Conservation (phyloP, 92 coral and sea anemone genomes). For the Porites rus region DNA sequence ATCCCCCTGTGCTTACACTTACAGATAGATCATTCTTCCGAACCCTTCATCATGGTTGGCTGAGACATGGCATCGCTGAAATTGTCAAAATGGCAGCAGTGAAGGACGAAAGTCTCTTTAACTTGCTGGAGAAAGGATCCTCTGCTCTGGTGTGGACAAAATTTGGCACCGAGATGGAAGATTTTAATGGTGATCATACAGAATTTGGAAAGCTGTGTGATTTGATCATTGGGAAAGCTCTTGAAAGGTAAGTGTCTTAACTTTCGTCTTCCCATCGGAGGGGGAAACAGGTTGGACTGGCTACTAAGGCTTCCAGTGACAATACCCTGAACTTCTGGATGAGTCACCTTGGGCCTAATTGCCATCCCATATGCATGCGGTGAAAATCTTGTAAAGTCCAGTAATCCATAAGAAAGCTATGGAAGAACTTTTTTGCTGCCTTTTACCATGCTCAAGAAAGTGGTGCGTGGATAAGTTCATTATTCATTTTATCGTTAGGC, state of each 20-base stretch:
- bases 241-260: constrained; percentile 58
- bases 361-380: no score
- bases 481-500: no score
- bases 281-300: no score
- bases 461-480: no score
- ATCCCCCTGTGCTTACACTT: constrained; percentile 74
- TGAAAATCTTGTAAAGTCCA: no score
- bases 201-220: constrained; percentile 61
- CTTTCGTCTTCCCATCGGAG: no score
- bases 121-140: constrained; percentile 52
- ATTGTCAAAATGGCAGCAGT: constrained; percentile 81
- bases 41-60: constrained; percentile 69
- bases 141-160: constrained; percentile 62
- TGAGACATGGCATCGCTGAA: constrained; percentile 78
- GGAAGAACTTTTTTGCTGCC: no score
- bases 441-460: no score
- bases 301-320: no score
- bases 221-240: constrained; percentile 73
- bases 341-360: no score
- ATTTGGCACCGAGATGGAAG: constrained; percentile 71
- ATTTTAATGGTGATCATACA: constrained; percentile 45
- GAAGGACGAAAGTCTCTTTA: constrained; percentile 64
- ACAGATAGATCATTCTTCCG: constrained; percentile 69
- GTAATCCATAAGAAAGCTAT: no score
- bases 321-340: no score